These are phyloP conservation scores for Agonopterix subpropinquella DNA, from an alignment of 2,888 invertebrate genomes.

Conservation along the genomic window DNA sequence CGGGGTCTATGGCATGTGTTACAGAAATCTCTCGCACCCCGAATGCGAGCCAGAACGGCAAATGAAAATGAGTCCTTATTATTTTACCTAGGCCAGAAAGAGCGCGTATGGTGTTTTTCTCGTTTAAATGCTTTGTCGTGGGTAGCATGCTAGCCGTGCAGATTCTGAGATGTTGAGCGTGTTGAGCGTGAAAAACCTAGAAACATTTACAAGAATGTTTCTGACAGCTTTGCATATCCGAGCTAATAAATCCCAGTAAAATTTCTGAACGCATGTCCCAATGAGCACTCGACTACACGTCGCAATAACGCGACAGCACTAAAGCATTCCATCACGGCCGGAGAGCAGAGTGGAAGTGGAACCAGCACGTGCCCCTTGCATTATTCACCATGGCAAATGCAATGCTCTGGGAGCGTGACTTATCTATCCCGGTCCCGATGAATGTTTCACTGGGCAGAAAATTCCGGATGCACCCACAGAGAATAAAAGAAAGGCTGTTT, in stretches of 20 bases:
- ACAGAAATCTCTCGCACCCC: too few species aligned
- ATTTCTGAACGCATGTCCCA: constrained; percentile 12
- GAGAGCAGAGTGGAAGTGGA: constrained; percentile 21
- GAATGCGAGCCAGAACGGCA: too few species aligned
- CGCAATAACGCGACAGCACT: constrained; percentile 38
- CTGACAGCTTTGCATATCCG: too few species aligned
- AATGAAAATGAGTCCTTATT: too few species aligned
- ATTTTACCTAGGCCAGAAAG: too few species aligned
- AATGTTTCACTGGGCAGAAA: constrained; percentile 48
- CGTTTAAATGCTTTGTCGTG: too few species aligned
- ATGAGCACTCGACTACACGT: constrained; percentile 23
- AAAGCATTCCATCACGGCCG: constrained; percentile 47
- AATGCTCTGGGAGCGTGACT: constrained; percentile 47
- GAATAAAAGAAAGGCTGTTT: constrained; percentile 1
- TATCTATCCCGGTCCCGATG: constrained; percentile 47
- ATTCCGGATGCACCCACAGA: constrained; percentile 17
- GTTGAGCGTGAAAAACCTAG: too few species aligned
- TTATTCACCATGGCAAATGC: constrained; percentile 69
- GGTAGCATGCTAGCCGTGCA: too few species aligned
- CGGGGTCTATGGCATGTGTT: too few species aligned
- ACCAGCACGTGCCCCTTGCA: constrained; percentile 52
- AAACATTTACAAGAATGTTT: too few species aligned
- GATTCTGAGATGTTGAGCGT: too few species aligned
- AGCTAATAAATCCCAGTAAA: constrained; percentile 9
- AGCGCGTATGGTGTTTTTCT: too few species aligned